These are phyloP conservation scores for Alviniconcha marisindica DNA, from an alignment of 1,140 invertebrate species.

Conservation along the genomic window DNA sequence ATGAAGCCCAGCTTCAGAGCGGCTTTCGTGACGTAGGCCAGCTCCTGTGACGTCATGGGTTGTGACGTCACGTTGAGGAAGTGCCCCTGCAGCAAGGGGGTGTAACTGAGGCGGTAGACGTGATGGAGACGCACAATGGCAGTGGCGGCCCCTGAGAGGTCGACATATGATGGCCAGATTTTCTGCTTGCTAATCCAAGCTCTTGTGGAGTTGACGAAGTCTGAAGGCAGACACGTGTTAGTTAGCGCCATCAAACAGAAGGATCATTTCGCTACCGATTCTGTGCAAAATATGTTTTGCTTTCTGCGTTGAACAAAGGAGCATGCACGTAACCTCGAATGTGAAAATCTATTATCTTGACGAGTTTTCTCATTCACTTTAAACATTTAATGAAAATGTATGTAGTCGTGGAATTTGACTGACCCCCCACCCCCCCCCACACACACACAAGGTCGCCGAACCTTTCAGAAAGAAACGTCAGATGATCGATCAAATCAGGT, in stretches of 20 bases:
- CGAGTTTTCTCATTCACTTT: too few species aligned
- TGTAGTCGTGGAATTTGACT: too few species aligned
- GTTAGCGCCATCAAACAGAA: background rate
- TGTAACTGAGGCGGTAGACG: conserved; percentile 9
- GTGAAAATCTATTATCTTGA: too few species aligned
- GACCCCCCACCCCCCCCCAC: too few species aligned
- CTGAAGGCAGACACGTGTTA: background rate
- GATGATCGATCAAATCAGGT: too few species aligned
- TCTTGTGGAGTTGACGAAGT: conserved; percentile 17
- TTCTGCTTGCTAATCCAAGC: background rate
- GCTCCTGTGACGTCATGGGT: conserved; percentile 28
- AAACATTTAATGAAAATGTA: too few species aligned
- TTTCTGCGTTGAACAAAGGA: too few species aligned
- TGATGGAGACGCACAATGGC: conserved; percentile 29
- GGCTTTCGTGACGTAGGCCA: conserved; percentile 30
- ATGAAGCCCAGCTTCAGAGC: conserved; percentile 21
- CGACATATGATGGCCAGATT: conserved; percentile 11
- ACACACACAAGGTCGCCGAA: background rate
- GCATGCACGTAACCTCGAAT: too few species aligned
- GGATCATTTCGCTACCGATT: too few species aligned
- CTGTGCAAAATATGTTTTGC: too few species aligned
- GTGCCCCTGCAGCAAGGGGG: conserved; percentile 6
- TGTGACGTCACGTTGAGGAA: conserved; percentile 33
- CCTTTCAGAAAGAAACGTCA: conserved; percentile 5
- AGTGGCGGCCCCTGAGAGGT: conserved; percentile 19